Evolutionary conservation across 2,888 invertebrate species (phyloP), one percentile per base, ranked within the genome.

Genomic region (Andrena trimmerana): DNA sequence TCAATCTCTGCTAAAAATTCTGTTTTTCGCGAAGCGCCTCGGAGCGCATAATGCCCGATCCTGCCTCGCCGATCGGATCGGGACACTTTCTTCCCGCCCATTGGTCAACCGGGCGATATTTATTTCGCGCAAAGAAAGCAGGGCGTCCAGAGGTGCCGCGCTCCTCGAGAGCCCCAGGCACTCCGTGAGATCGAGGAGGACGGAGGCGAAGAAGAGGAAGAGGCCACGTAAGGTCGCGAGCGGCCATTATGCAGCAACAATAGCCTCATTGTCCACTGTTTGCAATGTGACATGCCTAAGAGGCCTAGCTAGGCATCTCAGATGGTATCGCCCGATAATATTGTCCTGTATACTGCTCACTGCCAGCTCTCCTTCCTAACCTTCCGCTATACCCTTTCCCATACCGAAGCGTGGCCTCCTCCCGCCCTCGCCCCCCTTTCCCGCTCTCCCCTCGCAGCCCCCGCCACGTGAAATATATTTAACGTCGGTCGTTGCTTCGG

Each of bases 231-330:
- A 92, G 92, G 92, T 92, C 92, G 91, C 84, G 85, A 87, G 82
- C 88, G 88, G 87, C 90, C 90, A 91, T 92, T 92, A 92, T 92
- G 90, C 91, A 89, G 89, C 87, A 92, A 92, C 92, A 92, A 92
- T 92, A 90, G 92, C 90, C 92, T 92, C 92, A 92, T 92, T 92
- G 92, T 92, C 92, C 92, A 89, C 89, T 89, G 89, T 88, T 88
- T 89, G 88, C 88, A 79, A 89, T 88, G 88, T 88, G 88, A 88
- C 88, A 89, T 88, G 88, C 84, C 87, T 88, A 88, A 88, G 88
- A 88, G 88, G 83, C 80, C 89, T 87, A 85, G 87, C 84, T 72
- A 86, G 90, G 87, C 91, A 92, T 90, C 90, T 86, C 76, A 89
- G 92, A 92, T 92, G 85, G 89, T 90, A 91, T 91, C 90, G 88